Conservation (phyloP, 2,797 vertebrate genomes). For the Poeciliopsis infans region DNA sequence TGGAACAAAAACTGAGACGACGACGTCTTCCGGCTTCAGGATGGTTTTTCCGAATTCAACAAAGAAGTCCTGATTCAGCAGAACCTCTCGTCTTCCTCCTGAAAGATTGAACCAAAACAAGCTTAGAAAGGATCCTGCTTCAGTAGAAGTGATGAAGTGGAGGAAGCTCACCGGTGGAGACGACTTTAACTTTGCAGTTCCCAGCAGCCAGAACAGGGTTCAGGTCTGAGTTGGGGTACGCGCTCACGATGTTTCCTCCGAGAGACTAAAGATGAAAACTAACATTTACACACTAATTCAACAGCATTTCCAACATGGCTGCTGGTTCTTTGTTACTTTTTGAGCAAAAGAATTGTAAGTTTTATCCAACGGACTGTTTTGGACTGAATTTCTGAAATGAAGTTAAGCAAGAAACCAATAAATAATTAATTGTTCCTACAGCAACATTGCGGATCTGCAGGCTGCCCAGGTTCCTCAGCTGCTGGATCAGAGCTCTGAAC, state of each 20-base stretch:
- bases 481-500: conserved; percentile 82
- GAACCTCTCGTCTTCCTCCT: conserved; percentile 78
- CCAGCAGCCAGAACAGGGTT: conserved; percentile 89
- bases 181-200: conserved; percentile 77
- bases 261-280: conserved; percentile 80
- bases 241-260: conserved; percentile 88
- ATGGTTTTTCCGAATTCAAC: conserved; percentile 79
- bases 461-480: conserved; percentile 83
- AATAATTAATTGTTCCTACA: conserved; percentile 67
- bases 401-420: background rate
- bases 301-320: background rate
- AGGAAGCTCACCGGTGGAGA: conserved; percentile 77
- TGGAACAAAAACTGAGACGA: conserved; percentile 86
- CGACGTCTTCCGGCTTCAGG: conserved; percentile 82
- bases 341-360: no score
- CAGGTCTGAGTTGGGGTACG: conserved; percentile 87
- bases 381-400: background rate
- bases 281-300: background rate
- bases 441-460: conserved; percentile 91
- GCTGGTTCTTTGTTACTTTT: background rate
- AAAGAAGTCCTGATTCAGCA: conserved; percentile 84
- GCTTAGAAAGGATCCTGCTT: background rate
- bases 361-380: background rate
- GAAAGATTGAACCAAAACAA: conserved; percentile 12
- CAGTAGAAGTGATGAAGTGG: background rate